Evolutionary conservation across 2,888 invertebrate species (phyloP).

Genomic region (Rotaria macrura): DNA sequence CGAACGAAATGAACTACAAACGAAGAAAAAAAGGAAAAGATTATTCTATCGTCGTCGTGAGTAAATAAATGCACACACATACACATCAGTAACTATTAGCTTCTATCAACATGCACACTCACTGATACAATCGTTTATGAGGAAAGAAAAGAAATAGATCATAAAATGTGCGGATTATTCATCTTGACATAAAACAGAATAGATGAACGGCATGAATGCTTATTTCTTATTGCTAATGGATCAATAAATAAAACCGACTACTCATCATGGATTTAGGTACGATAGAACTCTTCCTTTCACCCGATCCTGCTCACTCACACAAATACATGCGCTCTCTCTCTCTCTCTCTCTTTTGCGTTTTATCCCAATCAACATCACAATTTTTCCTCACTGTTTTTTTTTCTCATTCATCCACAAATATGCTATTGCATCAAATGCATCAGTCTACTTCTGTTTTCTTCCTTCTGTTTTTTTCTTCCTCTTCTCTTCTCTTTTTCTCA

Average conservation of each 20-base stretch:
- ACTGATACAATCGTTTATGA: background rate
- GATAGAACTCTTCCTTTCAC: background rate
- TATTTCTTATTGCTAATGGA: background rate
- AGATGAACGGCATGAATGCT: background rate
- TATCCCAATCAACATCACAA: background rate
- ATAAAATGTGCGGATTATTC: background rate
- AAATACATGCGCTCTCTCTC: no score
- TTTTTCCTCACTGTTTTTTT: background rate
- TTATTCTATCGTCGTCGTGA: background rate
- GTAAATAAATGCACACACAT: background rate
- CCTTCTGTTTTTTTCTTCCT: background rate
- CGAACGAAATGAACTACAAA: background rate
- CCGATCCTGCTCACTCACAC: no score
- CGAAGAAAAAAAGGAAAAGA: background rate
- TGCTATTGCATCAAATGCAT: background rate
- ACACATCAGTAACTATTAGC: background rate
- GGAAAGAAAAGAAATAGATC: background rate
- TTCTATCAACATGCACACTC: background rate
- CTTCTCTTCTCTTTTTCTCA: background rate
- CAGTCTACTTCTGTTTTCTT: background rate
- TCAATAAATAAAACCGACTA: background rate
- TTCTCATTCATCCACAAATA: background rate
- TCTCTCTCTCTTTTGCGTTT: background rate
- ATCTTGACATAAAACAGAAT: background rate
- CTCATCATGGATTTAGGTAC: background rate